These are phyloP conservation scores for Hystrix cristata DNA, from an alignment of 2,113 vertebrate genomes.

Conservation along the genomic window DNA sequence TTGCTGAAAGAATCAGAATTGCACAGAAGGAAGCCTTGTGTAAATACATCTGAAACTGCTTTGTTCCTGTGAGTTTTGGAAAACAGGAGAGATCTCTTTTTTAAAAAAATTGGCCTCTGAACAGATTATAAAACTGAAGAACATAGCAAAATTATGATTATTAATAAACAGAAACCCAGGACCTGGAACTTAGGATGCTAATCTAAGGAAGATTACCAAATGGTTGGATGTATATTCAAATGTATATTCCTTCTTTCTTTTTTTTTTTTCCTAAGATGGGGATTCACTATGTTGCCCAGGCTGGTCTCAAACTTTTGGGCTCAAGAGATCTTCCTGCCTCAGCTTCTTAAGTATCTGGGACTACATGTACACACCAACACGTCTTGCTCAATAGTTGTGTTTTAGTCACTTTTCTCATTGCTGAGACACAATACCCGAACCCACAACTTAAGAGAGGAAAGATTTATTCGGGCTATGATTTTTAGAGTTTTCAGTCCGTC, in stretches of 20 bases:
- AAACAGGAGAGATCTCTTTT: not conserved
- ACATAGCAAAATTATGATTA: slow-evolving; percentile 30
- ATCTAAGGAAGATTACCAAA: slow-evolving; percentile 38
- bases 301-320: not conserved
- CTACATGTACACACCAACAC: not conserved
- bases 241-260: not conserved
- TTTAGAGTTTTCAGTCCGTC: not conserved
- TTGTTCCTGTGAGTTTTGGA: not conserved
- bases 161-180: slow-evolving; percentile 46
- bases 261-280: not conserved
- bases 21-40: not conserved
- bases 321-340: not conserved
- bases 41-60: slow-evolving; percentile 46
- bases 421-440: not conserved
- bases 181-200: not conserved
- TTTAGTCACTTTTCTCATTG: not conserved
- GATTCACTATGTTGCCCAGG: not conserved
- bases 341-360: not conserved
- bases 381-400: not conserved
- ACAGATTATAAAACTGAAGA: slow-evolving; percentile 37
- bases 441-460: not conserved
- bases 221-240: not conserved
- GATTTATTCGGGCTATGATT: not conserved
- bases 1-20: slow-evolving; percentile 41
- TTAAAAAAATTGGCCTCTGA: not conserved